phyloP scores from a whole-genome alignment of 2,797 vertebrate genomes.

The Coendou prehensilis region DNA sequence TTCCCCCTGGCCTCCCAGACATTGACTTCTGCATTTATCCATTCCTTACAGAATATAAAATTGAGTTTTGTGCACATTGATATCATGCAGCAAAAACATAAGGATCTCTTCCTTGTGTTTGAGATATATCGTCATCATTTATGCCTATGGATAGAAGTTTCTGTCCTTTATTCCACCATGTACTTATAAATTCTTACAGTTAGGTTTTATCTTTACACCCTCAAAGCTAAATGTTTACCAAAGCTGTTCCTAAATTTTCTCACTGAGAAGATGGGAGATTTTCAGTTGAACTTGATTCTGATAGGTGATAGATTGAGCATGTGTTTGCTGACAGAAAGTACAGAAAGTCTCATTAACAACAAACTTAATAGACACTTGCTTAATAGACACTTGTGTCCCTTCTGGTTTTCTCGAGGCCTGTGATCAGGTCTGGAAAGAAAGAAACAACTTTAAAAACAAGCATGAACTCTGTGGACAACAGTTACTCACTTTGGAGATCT shows the following conservation, averaged over 20 bases:
- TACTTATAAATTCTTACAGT: background rate
- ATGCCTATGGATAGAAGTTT: background rate
- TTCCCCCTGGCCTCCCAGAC: background rate
- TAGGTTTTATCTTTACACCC: background rate
- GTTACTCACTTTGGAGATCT: background rate
- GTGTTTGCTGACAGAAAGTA: background rate
- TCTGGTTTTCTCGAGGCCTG: background rate
- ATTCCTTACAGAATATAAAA: constrained; percentile 13
- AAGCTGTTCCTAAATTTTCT: constrained; percentile 33
- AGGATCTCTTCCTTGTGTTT: background rate
- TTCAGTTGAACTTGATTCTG: background rate
- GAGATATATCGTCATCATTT: background rate
- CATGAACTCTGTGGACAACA: background rate
- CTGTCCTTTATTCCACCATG: background rate
- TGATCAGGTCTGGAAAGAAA: background rate
- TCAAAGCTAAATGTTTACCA: background rate
- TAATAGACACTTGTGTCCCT: background rate
- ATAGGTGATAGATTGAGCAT: background rate
- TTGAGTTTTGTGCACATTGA: background rate
- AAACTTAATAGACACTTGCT: background rate
- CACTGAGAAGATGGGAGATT: background rate
- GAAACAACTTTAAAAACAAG: constrained; percentile 37
- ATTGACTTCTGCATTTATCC: background rate
- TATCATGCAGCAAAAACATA: background rate
- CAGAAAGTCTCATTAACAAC: background rate